A percentile compares a stretch with the other conserved stretches of the same genome.
These are phyloP conservation scores for Actinopyga echinites DNA, from an alignment of 53 echinoderm and acorn worm species.

Conservation along the genomic window DNA sequence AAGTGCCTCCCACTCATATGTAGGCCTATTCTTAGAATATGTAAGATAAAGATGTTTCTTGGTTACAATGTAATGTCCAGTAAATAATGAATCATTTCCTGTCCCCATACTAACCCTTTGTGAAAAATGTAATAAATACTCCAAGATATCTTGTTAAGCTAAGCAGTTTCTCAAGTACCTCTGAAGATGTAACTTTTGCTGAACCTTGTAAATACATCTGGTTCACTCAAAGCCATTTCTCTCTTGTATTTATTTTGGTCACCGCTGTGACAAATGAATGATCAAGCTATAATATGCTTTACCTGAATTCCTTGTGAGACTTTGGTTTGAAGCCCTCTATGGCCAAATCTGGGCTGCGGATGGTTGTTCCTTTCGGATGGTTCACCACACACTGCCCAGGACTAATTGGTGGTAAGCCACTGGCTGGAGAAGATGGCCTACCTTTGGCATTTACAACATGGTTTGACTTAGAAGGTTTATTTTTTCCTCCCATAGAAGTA, in stretches of 20 bases:
- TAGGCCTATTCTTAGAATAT: too few relatives aligned
- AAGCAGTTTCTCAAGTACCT: too few relatives aligned
- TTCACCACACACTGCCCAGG: constrained; percentile 81
- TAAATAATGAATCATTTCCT: too few relatives aligned
- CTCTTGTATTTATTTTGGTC: background rate
- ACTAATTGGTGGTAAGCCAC: constrained; percentile 71
- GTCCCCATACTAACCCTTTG: too few relatives aligned
- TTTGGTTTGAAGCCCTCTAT: constrained; percentile 61
- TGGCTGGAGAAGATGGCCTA: constrained; percentile 48
- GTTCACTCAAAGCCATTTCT: too few relatives aligned
- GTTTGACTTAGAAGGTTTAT: constrained; percentile 46
- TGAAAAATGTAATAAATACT: too few relatives aligned
- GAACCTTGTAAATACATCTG: too few relatives aligned
- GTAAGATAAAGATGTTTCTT: too few relatives aligned
- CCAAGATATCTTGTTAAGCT: too few relatives aligned
- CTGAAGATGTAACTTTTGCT: too few relatives aligned
- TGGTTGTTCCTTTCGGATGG: constrained; percentile 56
- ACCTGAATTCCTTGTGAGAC: constrained; percentile 83
- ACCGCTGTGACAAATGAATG: background rate
- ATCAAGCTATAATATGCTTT: constrained; percentile 23
- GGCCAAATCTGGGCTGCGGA: constrained; percentile 50
- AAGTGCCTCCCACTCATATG: too few relatives aligned
- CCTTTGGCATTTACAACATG: constrained; percentile 51
- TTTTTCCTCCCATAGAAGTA: constrained; percentile 65
- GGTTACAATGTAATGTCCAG: too few relatives aligned